Evolutionary conservation across 2,888 invertebrate species (phyloP), one percentile per base, ranked within the genome.

Genomic region (Thymelicus acteon): DNA sequence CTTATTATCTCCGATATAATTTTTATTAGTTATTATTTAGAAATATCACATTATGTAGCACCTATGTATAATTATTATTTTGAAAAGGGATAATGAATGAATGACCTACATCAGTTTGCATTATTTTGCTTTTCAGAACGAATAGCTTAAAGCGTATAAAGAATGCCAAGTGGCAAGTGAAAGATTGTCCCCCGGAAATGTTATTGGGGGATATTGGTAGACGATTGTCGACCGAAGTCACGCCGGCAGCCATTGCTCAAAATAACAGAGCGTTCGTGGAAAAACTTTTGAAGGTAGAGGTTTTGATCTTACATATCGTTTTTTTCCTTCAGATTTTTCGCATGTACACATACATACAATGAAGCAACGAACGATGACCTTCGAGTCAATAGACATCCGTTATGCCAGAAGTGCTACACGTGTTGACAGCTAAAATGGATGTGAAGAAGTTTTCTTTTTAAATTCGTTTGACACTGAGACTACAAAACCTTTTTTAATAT

Each of bases 231-330:
- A 95, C 96, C 2, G 96, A 96, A 75, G 95, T 95, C 79, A 97
- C 97, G 75, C 98, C 98, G 0, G 98, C 98, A 0, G 95, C 98
- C 52, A 97, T 99, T 80, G 98, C 98, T 13, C 98, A 99, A 88
- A 98, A 98, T 48, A 99, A 99, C 91, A 98, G 98, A 96, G 97
- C 98, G 37, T 99, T 99, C 93, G 99, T 99, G 62, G 99, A 99
- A 85, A 98, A 98, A 86, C 95, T 99, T 78, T 94, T 99, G 63
- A 98, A 98, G 95, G 99, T 97, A 92, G 31, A 64, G 13, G 64
- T 7, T 1, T 19, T 54, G 12, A 10, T 64, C 10, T 31, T 31
- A 31, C 31, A 5, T 31, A 31, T 31, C 5, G 3, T 31, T 31
- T 5, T 5, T 0, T 31, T 31, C 31, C 31, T 31, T 31, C 3